These are phyloP conservation scores for Lophura nycthemera DNA, from an alignment of 2,113 vertebrate species.

Conservation along the genomic window DNA sequence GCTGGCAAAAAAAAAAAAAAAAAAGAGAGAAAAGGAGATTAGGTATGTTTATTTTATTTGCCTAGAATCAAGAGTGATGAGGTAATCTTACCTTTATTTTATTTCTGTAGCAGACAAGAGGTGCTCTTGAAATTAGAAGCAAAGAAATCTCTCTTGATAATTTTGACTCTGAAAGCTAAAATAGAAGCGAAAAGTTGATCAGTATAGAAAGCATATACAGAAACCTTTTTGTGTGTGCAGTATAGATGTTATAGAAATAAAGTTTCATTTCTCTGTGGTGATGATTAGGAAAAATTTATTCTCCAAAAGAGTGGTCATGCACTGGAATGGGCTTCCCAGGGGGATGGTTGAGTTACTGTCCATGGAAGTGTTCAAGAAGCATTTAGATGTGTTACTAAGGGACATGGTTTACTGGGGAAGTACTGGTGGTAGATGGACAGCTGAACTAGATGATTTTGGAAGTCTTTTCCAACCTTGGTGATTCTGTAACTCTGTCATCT, in stretches of 20 bases:
- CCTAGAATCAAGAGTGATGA: neutral
- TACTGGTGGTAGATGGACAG: no score
- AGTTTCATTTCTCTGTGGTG: neutral
- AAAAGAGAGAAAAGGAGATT: neutral
- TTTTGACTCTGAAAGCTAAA: neutral
- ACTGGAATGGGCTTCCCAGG: no score
- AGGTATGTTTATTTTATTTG: neutral
- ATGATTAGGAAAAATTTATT: neutral
- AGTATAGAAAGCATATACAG: neutral
- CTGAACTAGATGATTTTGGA: no score
- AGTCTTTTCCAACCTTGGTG: no score
- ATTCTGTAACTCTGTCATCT: no score
- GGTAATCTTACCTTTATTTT: neutral
- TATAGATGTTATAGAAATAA: neutral
- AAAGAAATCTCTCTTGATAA: neutral
- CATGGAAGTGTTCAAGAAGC: no score
- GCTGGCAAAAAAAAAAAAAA: neutral
- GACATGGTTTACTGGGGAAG: no score
- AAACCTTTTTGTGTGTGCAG: neutral
- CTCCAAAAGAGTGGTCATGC: no score
- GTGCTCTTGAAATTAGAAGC: neutral
- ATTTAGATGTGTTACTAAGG: no score
- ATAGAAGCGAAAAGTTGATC: neutral
- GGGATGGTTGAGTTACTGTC: no score
- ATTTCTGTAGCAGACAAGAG: neutral